Base-by-base conservation (phyloP, 2,888 invertebrate species). In the Dicyrtoma fusca region DNA sequence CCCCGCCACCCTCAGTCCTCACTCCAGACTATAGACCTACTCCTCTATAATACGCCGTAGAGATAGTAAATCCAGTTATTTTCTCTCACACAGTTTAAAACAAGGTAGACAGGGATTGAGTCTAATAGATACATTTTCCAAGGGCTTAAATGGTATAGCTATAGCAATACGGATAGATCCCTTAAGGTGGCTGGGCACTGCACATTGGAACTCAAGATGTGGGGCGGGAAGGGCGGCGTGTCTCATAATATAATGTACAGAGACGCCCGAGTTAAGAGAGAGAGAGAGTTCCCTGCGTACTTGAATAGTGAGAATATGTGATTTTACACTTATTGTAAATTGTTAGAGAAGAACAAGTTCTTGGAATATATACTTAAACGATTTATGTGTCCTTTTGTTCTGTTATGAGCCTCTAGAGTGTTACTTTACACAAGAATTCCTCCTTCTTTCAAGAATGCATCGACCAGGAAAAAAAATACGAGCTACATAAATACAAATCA, bases 401-500 rank as follows among this genome's bases (percentile, higher is more conserved):
- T 68, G 57, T 57, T 68, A 68, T 57, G 57, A 21, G 68, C 57
- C 68, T 68, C 68, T 23, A 14, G 68, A 45, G 68, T 68, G 68
- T 68, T 68, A 42, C 53, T 55, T 44, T 21, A 57, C 21, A 44
- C 57, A n/a, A 21, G 68, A 45, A 57, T 44, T 66, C 66, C 13
- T 62, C 44, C 17, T 66, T 68, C 68, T 44, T n/a, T 65, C n/a
- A 65, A 26, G 51, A 65, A 65, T 49, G 65, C 63, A 13, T 63
- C 53, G 49, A 13, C 21, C 6, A 14, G 17, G 19, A 25, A 19
- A 34, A 19, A 61, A 65, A 65, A 65, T 25, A 65, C 34, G 19
- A 45, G 25, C 68, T 23, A 57, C 57, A 68, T 68, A 68, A 68
- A 68, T 68, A 68, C 68, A 55, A 68, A 68, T 68, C 68, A 68